A percentile compares a stretch with the other conserved stretches of the same genome.
Conservation (phyloP, 2,113 vertebrate species). For the Ardeotis arabs region DNA sequence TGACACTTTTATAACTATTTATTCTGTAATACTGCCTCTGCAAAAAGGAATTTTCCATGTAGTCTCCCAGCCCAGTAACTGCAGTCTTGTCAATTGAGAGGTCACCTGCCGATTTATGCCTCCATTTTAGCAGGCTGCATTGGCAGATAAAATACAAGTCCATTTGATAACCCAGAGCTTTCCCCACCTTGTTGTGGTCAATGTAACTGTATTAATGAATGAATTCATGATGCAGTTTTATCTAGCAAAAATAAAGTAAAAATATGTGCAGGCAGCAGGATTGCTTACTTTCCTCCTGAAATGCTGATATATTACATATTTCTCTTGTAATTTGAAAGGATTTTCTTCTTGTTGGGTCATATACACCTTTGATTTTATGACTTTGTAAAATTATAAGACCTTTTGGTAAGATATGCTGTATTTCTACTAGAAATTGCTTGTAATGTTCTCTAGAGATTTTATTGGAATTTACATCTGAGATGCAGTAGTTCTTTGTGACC, state of each 20-base stretch:
- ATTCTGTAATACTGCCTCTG: background rate
- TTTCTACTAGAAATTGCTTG: background rate
- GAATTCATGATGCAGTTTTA: background rate
- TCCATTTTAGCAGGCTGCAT: background rate
- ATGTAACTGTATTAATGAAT: background rate
- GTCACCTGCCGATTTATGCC: background rate
- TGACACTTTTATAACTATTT: background rate
- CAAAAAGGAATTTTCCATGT: background rate
- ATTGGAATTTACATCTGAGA: background rate
- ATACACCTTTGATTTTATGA: background rate
- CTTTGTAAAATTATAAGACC: background rate
- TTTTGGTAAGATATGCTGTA: background rate
- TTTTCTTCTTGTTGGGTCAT: background rate
- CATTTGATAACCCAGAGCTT: background rate
- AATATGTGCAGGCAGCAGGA: background rate
- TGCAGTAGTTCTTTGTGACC: rapidly evolving
- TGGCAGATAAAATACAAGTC: background rate
- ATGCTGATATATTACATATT: background rate
- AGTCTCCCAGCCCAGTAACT: background rate
- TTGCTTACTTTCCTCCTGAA: background rate
- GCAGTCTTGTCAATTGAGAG: background rate
- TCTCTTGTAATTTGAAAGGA: background rate
- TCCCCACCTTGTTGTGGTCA: background rate
- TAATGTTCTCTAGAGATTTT: background rate
- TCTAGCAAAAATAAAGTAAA: background rate